A percentile compares a stretch with the other conserved stretches of the same genome.
These are phyloP conservation scores for Mohoua ochrocephala DNA, from an alignment of 2,113 vertebrate species.

Conservation along the genomic window DNA sequence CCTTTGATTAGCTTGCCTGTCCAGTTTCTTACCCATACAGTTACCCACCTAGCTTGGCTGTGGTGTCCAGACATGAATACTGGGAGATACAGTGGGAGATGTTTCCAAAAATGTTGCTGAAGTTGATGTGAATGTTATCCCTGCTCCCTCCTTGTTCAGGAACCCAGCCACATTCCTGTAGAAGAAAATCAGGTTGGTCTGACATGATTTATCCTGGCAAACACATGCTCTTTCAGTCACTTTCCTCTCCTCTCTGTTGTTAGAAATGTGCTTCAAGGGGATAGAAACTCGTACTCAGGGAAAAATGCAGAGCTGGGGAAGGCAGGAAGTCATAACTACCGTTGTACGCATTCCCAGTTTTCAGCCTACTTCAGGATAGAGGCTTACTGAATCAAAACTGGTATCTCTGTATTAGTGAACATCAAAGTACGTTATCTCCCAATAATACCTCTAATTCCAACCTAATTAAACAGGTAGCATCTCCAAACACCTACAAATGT, in stretches of 20 bases:
- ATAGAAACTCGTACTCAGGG: neutral
- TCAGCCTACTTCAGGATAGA: neutral
- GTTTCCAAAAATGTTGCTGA: accelerated
- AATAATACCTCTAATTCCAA: neutral
- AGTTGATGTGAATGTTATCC: neutral
- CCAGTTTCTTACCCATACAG: neutral
- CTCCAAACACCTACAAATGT: neutral
- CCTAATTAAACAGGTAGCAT: neutral
- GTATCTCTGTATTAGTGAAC: neutral
- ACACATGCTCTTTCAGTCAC: neutral
- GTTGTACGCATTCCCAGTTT: neutral
- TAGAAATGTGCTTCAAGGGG: neutral
- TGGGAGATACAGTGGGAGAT: neutral
- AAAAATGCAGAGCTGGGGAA: neutral
- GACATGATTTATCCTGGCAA: neutral
- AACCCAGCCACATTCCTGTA: neutral
- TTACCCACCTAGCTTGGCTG: neutral
- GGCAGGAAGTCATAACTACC: neutral
- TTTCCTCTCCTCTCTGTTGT: neutral
- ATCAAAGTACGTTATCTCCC: neutral
- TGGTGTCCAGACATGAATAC: neutral
- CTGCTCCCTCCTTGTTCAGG: neutral
- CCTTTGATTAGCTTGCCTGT: neutral
- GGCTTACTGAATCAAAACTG: neutral
- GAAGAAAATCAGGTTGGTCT: neutral